A percentile compares a stretch with the other conserved stretches of the same genome.
Evolutionary conservation across 2,797 vertebrate species (phyloP).

Genomic region (Alcedo quadribrachys): DNA sequence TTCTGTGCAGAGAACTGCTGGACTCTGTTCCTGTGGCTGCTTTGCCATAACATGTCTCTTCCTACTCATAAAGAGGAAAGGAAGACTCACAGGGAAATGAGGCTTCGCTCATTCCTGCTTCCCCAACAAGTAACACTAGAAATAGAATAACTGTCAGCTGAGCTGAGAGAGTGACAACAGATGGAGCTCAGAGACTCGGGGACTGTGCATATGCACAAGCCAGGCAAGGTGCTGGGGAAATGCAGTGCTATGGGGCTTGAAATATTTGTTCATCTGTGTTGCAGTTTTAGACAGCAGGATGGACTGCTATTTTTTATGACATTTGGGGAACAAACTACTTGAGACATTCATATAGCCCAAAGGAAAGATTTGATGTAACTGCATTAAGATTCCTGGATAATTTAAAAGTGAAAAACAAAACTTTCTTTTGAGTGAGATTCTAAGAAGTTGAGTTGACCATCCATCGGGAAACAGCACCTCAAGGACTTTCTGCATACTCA

Average conservation of each 20-base stretch:
- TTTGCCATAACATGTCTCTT: background rate
- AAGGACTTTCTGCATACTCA: background rate
- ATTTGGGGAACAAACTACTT: conserved; percentile 33
- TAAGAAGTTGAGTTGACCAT: background rate
- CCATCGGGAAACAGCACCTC: background rate
- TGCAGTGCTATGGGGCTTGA: background rate
- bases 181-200: conserved; percentile 40
- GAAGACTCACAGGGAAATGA: background rate
- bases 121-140: background rate
- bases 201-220: conserved; percentile 28
- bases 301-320: conserved; percentile 10
- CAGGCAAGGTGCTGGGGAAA: conserved; percentile 56
- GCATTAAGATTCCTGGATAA: background rate
- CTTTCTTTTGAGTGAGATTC: background rate
- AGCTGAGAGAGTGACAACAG: conserved; percentile 43
- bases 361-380: background rate
- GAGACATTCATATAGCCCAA: background rate
- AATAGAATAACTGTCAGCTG: conserved; percentile 49
- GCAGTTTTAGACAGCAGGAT: background rate
- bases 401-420: conserved; percentile 20
- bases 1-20: background rate
- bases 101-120: conserved; percentile 31
- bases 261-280: conserved; percentile 9
- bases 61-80: background rate
- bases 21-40: background rate